phyloP scores from a whole-genome alignment of 2,888 invertebrate genomes.

The Trichogramma evanescens region DNA sequence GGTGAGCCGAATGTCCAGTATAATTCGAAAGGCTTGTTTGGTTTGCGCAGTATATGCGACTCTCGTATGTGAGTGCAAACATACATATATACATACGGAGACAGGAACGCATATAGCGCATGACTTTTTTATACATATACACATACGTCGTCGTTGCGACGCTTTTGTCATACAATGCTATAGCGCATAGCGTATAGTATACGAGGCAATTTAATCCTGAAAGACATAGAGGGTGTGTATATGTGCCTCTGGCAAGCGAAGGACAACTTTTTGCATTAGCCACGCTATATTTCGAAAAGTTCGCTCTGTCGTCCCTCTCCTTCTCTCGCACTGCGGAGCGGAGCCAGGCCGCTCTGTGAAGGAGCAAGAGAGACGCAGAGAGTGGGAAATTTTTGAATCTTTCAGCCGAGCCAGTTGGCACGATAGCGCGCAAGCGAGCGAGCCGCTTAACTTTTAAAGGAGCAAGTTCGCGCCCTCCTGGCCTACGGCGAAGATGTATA shows the following conservation, averaged over 20 bases:
- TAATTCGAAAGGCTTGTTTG: constrained; percentile 1
- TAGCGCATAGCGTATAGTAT: background rate
- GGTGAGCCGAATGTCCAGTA: constrained; percentile 1
- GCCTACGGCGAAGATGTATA: constrained; percentile 3
- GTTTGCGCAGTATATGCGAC: too few species aligned
- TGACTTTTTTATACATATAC: too few species aligned
- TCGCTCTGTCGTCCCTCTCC: background rate
- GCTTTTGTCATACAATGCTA: background rate
- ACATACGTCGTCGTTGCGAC: too few species aligned
- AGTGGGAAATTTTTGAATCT: constrained; percentile 14
- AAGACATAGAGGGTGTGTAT: background rate
- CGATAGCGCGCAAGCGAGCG: background rate
- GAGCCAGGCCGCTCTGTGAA: too few species aligned
- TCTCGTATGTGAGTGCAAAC: background rate
- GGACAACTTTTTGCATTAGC: constrained; percentile 13
- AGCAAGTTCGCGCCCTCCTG: background rate
- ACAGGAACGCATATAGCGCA: too few species aligned
- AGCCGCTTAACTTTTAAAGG: constrained; percentile 9
- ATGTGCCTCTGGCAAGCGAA: background rate
- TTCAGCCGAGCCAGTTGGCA: background rate
- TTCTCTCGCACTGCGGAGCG: too few species aligned
- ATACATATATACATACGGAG: too few species aligned
- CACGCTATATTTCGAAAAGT: background rate
- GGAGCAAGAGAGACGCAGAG: too few species aligned
- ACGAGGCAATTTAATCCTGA: constrained; percentile 5